Evolutionary conservation across 2,113 vertebrate genomes (phyloP).

Genomic region (Pitta sordida): DNA sequence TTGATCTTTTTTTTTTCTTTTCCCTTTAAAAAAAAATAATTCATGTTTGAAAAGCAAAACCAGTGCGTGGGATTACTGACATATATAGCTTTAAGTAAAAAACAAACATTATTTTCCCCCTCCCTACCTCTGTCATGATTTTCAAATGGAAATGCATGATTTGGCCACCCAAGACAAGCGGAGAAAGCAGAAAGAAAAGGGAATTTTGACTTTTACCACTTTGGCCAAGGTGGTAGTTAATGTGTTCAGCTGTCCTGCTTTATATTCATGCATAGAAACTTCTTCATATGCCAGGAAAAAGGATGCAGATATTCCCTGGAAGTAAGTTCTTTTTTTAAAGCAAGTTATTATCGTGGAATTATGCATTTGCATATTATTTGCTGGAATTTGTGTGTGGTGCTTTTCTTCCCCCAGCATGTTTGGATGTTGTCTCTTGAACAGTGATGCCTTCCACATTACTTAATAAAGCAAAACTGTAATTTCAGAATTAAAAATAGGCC

Average conservation of each 20-base stretch:
- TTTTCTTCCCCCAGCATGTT: background rate
- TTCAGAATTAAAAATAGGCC: background rate
- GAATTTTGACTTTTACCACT: background rate
- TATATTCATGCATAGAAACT: background rate
- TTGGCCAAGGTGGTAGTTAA: background rate
- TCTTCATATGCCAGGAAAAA: background rate
- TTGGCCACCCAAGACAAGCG: background rate
- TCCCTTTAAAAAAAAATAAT: background rate
- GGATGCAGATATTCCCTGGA: background rate
- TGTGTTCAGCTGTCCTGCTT: background rate
- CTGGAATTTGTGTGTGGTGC: background rate
- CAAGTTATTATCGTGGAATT: background rate
- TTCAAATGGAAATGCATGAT: background rate
- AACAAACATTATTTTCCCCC: accelerated
- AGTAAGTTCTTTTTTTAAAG: background rate
- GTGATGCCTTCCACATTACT: background rate
- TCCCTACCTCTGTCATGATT: background rate
- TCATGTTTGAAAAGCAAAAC: background rate
- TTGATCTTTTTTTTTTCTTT: background rate
- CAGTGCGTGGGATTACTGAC: background rate
- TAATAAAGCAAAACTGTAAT: background rate
- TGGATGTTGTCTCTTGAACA: background rate
- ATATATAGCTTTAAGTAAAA: background rate
- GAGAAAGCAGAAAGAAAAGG: background rate
- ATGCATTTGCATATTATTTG: background rate